These are phyloP conservation scores for Sylvia atricapilla DNA, from an alignment of 2,113 vertebrate species.

Conservation along the genomic window DNA sequence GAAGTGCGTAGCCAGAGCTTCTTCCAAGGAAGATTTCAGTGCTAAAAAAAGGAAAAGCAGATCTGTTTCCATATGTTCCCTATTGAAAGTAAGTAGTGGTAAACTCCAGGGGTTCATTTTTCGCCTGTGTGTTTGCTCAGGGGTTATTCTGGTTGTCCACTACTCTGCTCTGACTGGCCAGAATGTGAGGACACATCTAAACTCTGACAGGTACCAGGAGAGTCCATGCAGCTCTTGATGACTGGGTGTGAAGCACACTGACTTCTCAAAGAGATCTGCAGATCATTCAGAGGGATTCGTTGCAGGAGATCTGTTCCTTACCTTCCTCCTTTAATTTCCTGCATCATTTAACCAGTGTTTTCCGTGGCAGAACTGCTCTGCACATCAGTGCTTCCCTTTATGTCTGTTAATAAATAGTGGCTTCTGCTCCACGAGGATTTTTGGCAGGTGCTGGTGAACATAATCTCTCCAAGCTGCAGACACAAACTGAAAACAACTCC, in stretches of 20 bases:
- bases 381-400: neutral
- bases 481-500: neutral
- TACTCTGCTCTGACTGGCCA: neutral
- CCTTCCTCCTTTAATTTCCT: conserved; percentile 36
- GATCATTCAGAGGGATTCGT: neutral
- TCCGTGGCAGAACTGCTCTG: neutral
- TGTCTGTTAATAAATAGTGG: conserved; percentile 16
- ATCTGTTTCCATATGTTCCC: neutral
- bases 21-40: neutral
- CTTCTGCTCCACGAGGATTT: neutral
- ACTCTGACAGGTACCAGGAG: neutral
- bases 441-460: neutral
- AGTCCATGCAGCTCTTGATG: neutral
- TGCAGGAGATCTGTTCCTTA: neutral
- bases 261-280: neutral
- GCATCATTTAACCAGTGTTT: conserved; percentile 13
- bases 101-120: neutral
- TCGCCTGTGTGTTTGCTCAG: neutral
- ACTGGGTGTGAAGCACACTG: neutral
- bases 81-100: neutral
- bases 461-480: neutral
- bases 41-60: neutral
- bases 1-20: neutral
- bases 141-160: neutral
- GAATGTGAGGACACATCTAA: neutral